Evolutionary conservation across 2,797 vertebrate genomes (phyloP).

Genomic region (Phataginus tricuspis): DNA sequence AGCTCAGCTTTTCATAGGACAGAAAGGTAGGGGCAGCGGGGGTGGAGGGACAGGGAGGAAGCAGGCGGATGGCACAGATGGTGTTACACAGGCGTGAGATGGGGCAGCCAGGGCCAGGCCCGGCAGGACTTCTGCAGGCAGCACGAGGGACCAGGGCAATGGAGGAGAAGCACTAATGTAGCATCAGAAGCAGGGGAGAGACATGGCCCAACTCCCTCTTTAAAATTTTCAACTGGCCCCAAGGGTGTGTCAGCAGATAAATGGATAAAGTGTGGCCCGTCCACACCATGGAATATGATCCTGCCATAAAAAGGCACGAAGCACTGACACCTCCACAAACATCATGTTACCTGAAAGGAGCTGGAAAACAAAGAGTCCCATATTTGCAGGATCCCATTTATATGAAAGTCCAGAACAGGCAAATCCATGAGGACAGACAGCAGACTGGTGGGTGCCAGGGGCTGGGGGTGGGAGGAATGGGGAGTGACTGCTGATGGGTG

Average conservation of each 20-base stretch:
- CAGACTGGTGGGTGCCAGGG: not conserved
- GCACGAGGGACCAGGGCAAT: not conserved
- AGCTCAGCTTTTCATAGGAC: not conserved
- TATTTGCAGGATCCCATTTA: not conserved
- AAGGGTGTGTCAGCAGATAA: not conserved
- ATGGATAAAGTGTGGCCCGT: not conserved
- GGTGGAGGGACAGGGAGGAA: too few species aligned
- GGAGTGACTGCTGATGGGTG: not conserved
- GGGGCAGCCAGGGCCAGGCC: not conserved
- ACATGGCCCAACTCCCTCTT: not conserved
- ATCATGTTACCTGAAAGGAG: not conserved
- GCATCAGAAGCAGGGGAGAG: not conserved
- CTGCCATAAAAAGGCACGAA: not conserved
- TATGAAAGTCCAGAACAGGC: not conserved
- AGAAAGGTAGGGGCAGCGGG: not conserved
- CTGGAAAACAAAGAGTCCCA: not conserved
- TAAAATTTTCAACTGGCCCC: not conserved
- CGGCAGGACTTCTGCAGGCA: not conserved
- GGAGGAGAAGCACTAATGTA: not conserved
- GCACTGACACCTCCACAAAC: not conserved
- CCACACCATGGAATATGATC: not conserved
- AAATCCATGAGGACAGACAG: not conserved
- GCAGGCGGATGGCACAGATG: accelerated
- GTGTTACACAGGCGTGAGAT: not conserved
- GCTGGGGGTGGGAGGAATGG: not conserved